A percentile compares a stretch with the other conserved stretches of the same genome.
Conservation (phyloP, 1,140 invertebrate species). For the Sarcophaga peregrina region DNA sequence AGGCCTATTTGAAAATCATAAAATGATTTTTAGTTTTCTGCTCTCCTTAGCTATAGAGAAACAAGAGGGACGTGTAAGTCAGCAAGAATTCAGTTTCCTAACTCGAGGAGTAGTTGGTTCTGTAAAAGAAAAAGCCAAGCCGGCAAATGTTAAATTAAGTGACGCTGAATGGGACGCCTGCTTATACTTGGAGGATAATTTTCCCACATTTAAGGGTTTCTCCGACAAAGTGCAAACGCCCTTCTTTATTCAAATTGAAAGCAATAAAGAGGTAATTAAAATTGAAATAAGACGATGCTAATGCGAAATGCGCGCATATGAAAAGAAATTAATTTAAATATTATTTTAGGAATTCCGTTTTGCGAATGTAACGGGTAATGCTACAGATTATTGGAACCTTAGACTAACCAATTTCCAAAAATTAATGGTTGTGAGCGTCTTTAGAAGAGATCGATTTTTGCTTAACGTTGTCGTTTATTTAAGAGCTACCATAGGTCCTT, state of each 20-base stretch:
- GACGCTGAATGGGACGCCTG: constrained; percentile 72
- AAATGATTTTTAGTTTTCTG: constrained; percentile 89
- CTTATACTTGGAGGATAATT: constrained; percentile 71
- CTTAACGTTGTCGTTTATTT: constrained; percentile 85
- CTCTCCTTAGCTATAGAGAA: constrained; percentile 80
- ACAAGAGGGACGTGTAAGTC: constrained; percentile 70
- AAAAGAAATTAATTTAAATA: neutral
- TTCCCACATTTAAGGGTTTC: constrained; percentile 68
- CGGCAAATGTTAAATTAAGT: constrained; percentile 46
- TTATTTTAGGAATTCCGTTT: constrained; percentile 50
- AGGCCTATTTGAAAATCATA: constrained; percentile 90
- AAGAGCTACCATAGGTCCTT: constrained; percentile 77
- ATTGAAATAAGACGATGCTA: neutral
- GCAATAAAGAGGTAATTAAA: constrained; percentile 65
- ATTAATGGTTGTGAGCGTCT: constrained; percentile 80
- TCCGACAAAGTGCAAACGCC: constrained; percentile 69
- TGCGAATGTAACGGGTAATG: constrained; percentile 33
- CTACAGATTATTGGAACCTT: constrained; percentile 70
- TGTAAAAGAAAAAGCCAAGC: constrained; percentile 53
- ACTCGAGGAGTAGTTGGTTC: constrained; percentile 74
- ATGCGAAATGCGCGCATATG: neutral
- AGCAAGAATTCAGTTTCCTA: constrained; percentile 79
- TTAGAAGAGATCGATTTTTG: constrained; percentile 85
- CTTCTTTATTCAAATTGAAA: constrained; percentile 72
- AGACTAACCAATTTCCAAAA: constrained; percentile 80